Evolutionary conservation across 2,888 invertebrate species (phyloP).

Genomic region (Chloromyia formosa): DNA sequence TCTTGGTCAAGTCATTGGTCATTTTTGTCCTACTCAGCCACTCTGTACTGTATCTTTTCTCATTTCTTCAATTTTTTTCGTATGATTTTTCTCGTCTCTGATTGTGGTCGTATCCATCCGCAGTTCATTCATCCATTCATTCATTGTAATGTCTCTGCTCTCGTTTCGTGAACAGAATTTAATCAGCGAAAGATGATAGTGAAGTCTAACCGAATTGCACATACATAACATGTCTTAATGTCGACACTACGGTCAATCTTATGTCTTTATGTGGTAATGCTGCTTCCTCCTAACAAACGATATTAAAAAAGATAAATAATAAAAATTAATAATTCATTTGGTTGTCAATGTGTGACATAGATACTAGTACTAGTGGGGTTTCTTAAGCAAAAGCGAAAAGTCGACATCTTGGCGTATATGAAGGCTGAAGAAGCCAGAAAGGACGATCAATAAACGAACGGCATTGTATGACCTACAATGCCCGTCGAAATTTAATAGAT

Average conservation of each 20-base stretch:
- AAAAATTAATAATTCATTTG: conserved; percentile 1
- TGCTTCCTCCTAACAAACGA: conserved; percentile 5
- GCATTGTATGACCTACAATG: not conserved
- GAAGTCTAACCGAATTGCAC: not conserved
- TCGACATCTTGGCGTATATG: not conserved
- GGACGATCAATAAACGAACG: not conserved
- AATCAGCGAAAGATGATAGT: conserved; percentile 6
- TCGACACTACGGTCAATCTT: too few species aligned
- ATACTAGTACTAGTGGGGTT: not conserved
- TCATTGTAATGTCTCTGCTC: conserved; percentile 15
- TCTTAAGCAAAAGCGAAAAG: conserved; percentile 16
- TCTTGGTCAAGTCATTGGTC: too few species aligned
- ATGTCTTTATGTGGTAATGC: conserved; percentile 20
- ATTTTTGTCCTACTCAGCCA: too few species aligned
- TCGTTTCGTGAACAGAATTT: conserved; percentile 27
- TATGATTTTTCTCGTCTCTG: too few species aligned
- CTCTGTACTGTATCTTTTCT: too few species aligned
- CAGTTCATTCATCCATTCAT: too few species aligned
- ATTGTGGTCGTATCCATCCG: too few species aligned
- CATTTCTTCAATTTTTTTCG: too few species aligned
- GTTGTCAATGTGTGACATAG: conserved; percentile 2
- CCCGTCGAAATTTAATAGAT: conserved; percentile 5
- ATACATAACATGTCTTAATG: conserved; percentile 26
- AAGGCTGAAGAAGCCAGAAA: not conserved
- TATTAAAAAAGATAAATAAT: not conserved